Base-by-base conservation (phyloP, 2,888 invertebrate species). In the Cepaea hortensis region DNA sequence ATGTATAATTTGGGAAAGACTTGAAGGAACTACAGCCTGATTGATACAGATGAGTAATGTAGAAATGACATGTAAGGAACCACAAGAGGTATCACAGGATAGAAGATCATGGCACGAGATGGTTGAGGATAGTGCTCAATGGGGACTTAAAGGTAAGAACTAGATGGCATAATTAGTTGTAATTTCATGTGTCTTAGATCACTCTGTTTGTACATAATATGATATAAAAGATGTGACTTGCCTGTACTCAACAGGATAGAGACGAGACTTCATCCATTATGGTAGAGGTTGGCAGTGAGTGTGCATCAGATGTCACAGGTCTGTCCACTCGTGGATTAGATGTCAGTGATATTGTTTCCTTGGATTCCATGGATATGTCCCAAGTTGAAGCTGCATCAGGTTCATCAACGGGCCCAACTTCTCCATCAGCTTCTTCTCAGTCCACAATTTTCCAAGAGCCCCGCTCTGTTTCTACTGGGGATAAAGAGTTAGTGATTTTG, bases 241-340 rank as follows among this genome's bases (percentile, higher is more conserved):
- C 5, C 11, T 20, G 18, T 68, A 20, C n/a, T 15, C 48, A 35
- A 3, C 62, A 85, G 75, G 89, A 89, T 20, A 75, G 50, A 62
- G 89, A 89, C 85, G 89, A 89, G 18, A 81, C 85, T 18, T 89
- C 88, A 13, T 89, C 89, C 7, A 87, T 46, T 11, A 20, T 85
- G 50, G 89, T 88, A 5, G 89, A 89, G 48, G 89, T 89, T 35
- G 89, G 89, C 11, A 89, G 89, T 81, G 85, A 87, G 23, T 72
- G 81, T 48, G 85, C 87, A 46, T 85, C 88, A n/a, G 89, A 89
- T 50, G 46, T 87, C 80, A 86, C 87, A 4, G 82, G 85, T 9
- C 20, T 73, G 20, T 50, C 73, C 7, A 55, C 86, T n/a, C 85
- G 88, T 15, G 70, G 85, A 23, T 80, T 89, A 15, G 89, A 89